Evolutionary conservation across 2,113 vertebrate species (phyloP), one percentile per base, ranked within the genome.

Genomic region (Chlorodrepanis virens): DNA sequence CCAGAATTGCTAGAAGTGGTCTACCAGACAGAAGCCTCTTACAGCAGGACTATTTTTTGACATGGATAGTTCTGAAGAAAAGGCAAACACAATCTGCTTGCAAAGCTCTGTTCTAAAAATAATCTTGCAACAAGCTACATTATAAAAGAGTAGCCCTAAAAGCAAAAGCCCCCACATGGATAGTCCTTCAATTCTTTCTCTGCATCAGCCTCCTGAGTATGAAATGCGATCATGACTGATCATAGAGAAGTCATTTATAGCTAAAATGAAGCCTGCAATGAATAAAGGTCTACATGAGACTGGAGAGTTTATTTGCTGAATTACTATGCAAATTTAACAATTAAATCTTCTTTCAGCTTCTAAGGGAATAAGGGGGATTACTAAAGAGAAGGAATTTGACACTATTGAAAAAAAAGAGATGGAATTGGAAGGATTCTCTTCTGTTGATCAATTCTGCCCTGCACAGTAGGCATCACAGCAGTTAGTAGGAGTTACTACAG

Each of bases 291-390:
- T 98, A 33, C 57, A 93, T 14, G 18, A 97, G 93, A 96, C 19
- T 53, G 83, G 71, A 94, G 89, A 97, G 98, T 97, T 98, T 98
- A 98, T 98, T 98, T 98, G 97, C 97, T 97, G 96, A 98, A 95
- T 98, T 98, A 95, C 97, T 97, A 98, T 98, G 97, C 96, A 98
- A 98, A 98, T 98, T 97, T 98, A 97, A 98, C 97, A 98, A 98
- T 98, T 98, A 98, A 98, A 97, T 97, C 93, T 97, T 97, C 96
- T 97, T 96, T 97, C 88, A 91, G 79, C 76, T 98, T 97, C 96
- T 92, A 92, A 88, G 96, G 96, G 97, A 97, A 91, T 97, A 93
- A 79, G 69, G 45, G 50, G 78, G 90, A 98, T 98, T 98, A 97
- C 95, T 85, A 95, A 97, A 79, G 89, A 96, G 94, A 96, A 96